Evolutionary conservation across 2,888 invertebrate species (phyloP), one percentile per base, ranked within the genome.

Genomic region (Heliconius sara): DNA sequence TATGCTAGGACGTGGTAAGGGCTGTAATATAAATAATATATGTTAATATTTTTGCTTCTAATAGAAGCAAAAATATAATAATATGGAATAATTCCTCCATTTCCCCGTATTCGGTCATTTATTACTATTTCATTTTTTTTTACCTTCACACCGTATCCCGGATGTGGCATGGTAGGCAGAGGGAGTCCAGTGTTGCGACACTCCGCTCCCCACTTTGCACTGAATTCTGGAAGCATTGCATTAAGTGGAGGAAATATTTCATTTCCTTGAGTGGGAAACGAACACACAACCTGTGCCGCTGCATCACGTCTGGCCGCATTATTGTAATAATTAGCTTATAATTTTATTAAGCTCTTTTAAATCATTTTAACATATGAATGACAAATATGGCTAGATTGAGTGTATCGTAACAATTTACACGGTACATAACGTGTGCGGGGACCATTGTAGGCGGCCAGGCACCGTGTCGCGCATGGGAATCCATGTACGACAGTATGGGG

Each of bases 391-490:
- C 68, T 80, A 79, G 81, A 84, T 84, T 82, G 79, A 83, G 81
- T 80, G 78, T 78, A 80, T 83, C 80, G 78, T 84, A 87, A 86
- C 87, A 89, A 90, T 91, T 92, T 90, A 91, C 91, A 91, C 91
- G 91, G 91, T 88, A 89, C 89, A 88, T 91, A 88, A 88, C 85
- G 86, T 88, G 85, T 85, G 86, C 87, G 87, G 85, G 84, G 83
- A 83, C 87, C 85, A 89, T 91, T 92, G 92, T 91, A 81, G 83
- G 80, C 74, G 88, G 12, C 83, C 91, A 90, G 80, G 65, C 83
- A 90, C 89, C 92, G 91, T 92, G 84, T 85, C 88, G 83, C 83
- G 86, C 87, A 90, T 92, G 91, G 90, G 90, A 91, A 91, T 87
- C 83, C 81, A 70, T 77, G 81, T 77, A 71, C 65, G 25, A 74